phyloP scores from a whole-genome alignment of 2,797 vertebrate genomes.

The Xyrichtys novacula region DNA sequence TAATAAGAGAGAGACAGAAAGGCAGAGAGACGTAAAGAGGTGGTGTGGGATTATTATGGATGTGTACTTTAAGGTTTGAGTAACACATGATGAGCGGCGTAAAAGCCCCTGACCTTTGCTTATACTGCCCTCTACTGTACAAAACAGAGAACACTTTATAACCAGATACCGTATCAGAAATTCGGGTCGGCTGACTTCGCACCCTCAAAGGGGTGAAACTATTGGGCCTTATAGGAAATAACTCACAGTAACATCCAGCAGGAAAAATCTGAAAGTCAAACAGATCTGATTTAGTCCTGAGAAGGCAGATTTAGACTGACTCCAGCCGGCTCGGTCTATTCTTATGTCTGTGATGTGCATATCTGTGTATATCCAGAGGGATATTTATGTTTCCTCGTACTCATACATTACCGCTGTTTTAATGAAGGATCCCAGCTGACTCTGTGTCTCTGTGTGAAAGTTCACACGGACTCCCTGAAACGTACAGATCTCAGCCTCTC shows the following conservation, averaged over 20 bases:
- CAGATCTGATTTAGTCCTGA: background rate
- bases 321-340: background rate
- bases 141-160: slow-evolving; percentile 1
- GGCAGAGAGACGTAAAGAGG: slow-evolving; percentile 11
- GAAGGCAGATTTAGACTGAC: too few relatives aligned
- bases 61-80: slow-evolving; percentile 48
- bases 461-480: slow-evolving; percentile 49
- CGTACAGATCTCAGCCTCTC: slow-evolving; percentile 14
- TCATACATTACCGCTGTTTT: slow-evolving; percentile 28
- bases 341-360: background rate
- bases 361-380: slow-evolving; percentile 8
- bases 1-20: slow-evolving; percentile 8
- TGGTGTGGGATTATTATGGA: slow-evolving; percentile 20
- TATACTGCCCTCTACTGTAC: slow-evolving; percentile 67
- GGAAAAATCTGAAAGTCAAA: background rate
- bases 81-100: slow-evolving; percentile 34
- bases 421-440: slow-evolving; percentile 20
- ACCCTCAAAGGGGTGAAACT: too few relatives aligned
- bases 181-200: too few relatives aligned
- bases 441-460: slow-evolving; percentile 42
- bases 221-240: background rate
- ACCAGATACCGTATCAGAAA: too few relatives aligned
- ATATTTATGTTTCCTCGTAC: background rate
- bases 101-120: slow-evolving; percentile 25
- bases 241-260: background rate